Percentiles rank a stretch among this genome's conserved stretches.
phyloP scores from a whole-genome alignment of 2,113 vertebrate genomes.

The Mus spicilegus region DNA sequence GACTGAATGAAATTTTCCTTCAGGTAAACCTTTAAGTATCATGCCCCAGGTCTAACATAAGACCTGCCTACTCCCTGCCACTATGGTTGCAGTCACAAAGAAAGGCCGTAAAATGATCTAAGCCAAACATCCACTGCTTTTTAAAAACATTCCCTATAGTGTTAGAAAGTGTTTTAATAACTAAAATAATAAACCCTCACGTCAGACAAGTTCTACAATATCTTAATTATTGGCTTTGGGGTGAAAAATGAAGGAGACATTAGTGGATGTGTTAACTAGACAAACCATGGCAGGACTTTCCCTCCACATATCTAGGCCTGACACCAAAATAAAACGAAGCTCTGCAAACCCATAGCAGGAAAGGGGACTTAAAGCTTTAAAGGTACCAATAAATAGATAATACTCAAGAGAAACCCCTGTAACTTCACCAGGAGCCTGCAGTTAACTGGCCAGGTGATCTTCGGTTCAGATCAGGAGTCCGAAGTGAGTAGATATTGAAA shows the following conservation, averaged over 20 bases:
- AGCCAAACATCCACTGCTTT: constrained; percentile 32
- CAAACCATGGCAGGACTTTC: constrained; percentile 55
- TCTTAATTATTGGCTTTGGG: constrained; percentile 67
- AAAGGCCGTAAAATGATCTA: constrained; percentile 50
- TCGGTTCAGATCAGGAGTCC: neutral
- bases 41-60: neutral
- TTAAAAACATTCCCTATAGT: constrained; percentile 45
- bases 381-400: neutral
- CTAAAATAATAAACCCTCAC: constrained; percentile 72
- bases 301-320: constrained; percentile 30
- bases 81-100: neutral
- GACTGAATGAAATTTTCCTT: constrained; percentile 33
- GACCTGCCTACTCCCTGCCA: neutral
- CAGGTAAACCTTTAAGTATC: neutral
- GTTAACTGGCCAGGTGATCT: neutral
- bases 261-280: constrained; percentile 63
- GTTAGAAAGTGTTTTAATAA: constrained; percentile 75
- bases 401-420: neutral
- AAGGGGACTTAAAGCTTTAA: neutral
- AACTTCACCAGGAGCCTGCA: neutral
- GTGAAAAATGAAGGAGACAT: constrained; percentile 63
- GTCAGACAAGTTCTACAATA: constrained; percentile 56
- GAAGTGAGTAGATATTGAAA: neutral
- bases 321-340: constrained; percentile 49
- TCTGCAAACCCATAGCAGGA: neutral